Conservation (phyloP, 2,797 vertebrate species). For the Hemitrygon akajei region DNA sequence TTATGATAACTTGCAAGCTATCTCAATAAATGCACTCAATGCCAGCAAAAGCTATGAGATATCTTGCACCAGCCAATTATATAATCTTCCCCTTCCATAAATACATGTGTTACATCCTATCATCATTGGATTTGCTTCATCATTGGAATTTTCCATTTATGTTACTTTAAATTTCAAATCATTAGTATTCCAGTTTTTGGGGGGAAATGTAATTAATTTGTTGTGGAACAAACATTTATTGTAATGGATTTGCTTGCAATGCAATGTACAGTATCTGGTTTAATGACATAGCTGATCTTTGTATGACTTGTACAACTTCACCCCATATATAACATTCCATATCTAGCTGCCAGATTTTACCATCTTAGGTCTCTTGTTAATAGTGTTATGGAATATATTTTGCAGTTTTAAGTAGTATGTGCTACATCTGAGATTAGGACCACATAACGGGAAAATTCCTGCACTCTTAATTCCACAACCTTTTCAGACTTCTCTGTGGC, state of each 20-base stretch:
- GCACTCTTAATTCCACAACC: neutral
- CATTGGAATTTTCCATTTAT: neutral
- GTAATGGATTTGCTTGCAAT: neutral
- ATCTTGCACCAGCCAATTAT: neutral
- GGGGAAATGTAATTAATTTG: neutral
- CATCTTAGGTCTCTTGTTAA: neutral
- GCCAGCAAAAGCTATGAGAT: neutral
- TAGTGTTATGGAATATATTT: neutral
- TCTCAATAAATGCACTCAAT: neutral
- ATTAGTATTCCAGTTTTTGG: neutral
- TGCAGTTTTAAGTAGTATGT: neutral
- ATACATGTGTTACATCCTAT: neutral
- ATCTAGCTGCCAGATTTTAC: neutral
- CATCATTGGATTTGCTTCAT: neutral
- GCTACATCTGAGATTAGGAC: neutral
- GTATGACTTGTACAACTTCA: neutral
- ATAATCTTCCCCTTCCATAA: neutral
- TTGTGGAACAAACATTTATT: neutral
- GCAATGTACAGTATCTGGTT: neutral
- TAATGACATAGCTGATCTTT: neutral
- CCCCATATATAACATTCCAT: neutral
- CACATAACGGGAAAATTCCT: neutral
- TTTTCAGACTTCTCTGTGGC: neutral
- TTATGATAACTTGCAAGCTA: neutral
- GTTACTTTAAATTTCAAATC: neutral